Percentiles rank a stretch among this genome's conserved stretches.
phyloP scores from a whole-genome alignment of 1,140 invertebrate species.

The Drosophila orosa region DNA sequence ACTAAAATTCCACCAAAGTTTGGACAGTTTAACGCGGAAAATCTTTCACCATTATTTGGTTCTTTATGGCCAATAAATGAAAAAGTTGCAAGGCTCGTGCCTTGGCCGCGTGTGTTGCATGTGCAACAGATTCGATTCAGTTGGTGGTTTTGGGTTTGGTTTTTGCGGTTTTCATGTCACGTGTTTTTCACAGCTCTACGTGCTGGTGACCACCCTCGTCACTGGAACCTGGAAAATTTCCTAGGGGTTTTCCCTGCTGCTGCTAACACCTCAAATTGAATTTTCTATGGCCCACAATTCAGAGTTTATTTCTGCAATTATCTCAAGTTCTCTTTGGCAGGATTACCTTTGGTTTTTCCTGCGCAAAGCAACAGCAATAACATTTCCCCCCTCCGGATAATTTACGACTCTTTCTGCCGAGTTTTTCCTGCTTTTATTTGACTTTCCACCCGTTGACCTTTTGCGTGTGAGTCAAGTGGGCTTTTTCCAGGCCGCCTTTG shows the following conservation, averaged over 20 bases:
- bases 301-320: constrained; percentile 55
- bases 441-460: constrained; percentile 58
- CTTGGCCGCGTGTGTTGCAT: constrained; percentile 41
- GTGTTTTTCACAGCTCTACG: constrained; percentile 36
- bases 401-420: constrained; percentile 36
- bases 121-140: constrained; percentile 44
- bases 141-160: constrained; percentile 3
- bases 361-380: not conserved
- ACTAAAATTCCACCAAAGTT: constrained; percentile 32
- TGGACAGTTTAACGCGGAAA: constrained; percentile 63
- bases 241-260: constrained; percentile 15
- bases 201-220: constrained; percentile 39
- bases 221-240: constrained; percentile 18
- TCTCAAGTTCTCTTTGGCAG: constrained; percentile 15
- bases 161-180: constrained; percentile 43
- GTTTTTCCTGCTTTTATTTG: constrained; percentile 33
- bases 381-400: constrained; percentile 6
- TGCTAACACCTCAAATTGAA: constrained; percentile 33
- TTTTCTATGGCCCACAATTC: constrained; percentile 52
- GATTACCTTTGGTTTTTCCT: constrained; percentile 36
- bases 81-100: constrained; percentile 48
- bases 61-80: constrained; percentile 74
- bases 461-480: constrained; percentile 64
- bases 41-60: constrained; percentile 39
- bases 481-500: not conserved